These are phyloP conservation scores for Colletes collaris DNA, from an alignment of 2,888 invertebrate species.

Conservation along the genomic window DNA sequence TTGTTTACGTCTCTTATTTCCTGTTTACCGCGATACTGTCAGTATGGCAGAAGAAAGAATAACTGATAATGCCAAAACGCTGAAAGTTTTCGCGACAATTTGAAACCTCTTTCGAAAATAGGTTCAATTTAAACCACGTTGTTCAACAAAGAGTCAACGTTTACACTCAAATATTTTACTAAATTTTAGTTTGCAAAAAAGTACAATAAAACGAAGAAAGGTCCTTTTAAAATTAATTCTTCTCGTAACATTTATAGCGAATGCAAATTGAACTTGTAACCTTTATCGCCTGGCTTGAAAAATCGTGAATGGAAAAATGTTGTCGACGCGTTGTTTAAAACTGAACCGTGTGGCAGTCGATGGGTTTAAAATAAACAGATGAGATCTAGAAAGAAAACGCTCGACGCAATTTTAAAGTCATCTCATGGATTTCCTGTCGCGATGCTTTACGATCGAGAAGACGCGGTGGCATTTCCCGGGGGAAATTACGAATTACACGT, in stretches of 20 bases:
- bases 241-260: no score
- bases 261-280: no score
- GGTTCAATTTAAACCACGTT: background rate
- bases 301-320: background rate
- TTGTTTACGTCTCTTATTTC: slow-evolving; percentile 57
- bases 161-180: no score
- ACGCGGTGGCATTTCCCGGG: slow-evolving; percentile 43
- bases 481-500: slow-evolving; percentile 73
- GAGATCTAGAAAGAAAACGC: slow-evolving; percentile 4
- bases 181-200: no score
- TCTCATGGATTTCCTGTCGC: slow-evolving; percentile 43
- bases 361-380: background rate
- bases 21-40: slow-evolving; percentile 20
- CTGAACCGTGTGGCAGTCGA: slow-evolving; percentile 2
- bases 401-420: slow-evolving; percentile 38
- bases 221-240: no score
- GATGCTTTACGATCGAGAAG: slow-evolving; percentile 45
- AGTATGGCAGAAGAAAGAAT: slow-evolving; percentile 2
- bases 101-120: background rate
- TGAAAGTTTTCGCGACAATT: slow-evolving; percentile 2
- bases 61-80: slow-evolving; percentile 19
- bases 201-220: no score
- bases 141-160: no score
- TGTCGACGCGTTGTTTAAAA: slow-evolving; percentile 41
- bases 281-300: no score